A percentile compares a stretch with the other conserved stretches of the same genome.
Conservation (phyloP, 1,140 invertebrate species). For the Camponotus vicinus region DNA sequence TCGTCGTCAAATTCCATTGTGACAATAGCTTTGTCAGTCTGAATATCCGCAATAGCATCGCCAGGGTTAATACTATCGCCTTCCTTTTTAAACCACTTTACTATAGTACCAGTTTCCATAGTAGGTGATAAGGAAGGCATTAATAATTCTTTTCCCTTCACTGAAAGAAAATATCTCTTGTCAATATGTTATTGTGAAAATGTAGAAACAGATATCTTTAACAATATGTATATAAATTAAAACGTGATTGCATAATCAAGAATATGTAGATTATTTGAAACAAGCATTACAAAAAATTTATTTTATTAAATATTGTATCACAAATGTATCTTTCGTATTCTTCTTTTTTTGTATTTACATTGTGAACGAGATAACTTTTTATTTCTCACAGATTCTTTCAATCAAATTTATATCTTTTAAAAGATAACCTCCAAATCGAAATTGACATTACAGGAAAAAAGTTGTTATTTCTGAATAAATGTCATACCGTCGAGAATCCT, state of each 20-base stretch:
- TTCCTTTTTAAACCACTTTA: conserved; percentile 99
- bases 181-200: neutral
- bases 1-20: conserved; percentile 99
- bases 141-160: conserved; percentile 81
- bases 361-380: neutral
- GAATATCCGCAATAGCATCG: conserved; percentile 99
- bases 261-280: neutral
- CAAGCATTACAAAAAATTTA: neutral
- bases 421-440: conserved; percentile 61
- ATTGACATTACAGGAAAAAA: neutral
- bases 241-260: conserved; percentile 75
- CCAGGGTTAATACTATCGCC: conserved; percentile 91
- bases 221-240: conserved; percentile 23
- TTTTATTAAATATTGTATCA: neutral
- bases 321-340: neutral
- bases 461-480: conserved; percentile 65
- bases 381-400: neutral
- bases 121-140: conserved; percentile 99
- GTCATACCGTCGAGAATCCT: conserved; percentile 80
- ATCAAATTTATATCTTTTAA: neutral
- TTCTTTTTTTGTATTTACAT: neutral
- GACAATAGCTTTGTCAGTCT: conserved; percentile 99
- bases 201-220: neutral
- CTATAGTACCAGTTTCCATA: conserved; percentile 98
- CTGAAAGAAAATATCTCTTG: conserved; percentile 69